phyloP scores from a whole-genome alignment of 2,888 invertebrate genomes.

The Rhyacophila evoluta region DNA sequence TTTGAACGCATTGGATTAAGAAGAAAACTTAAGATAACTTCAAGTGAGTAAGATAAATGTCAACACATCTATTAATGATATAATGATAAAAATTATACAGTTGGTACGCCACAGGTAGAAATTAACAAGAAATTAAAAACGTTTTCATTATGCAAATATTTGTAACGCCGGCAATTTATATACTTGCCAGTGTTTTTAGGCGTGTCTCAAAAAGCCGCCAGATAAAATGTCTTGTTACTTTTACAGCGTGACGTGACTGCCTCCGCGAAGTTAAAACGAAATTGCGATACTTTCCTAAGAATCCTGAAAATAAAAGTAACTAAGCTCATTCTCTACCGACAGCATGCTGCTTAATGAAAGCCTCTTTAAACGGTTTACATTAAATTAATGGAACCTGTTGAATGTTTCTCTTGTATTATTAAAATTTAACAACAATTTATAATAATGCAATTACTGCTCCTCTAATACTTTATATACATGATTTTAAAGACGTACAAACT shows the following conservation, averaged over 20 bases:
- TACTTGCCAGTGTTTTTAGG: neutral
- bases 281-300: neutral
- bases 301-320: neutral
- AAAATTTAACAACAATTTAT: too few relatives aligned
- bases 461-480: too few relatives aligned
- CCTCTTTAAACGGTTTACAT: neutral
- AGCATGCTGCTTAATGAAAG: neutral
- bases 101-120: neutral
- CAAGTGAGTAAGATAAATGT: too few relatives aligned
- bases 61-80: too few relatives aligned
- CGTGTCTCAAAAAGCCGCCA: neutral
- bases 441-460: too few relatives aligned
- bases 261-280: neutral
- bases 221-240: neutral
- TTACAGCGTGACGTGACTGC: neutral
- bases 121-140: constrained; percentile 2
- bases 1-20: too few relatives aligned
- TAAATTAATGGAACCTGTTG: too few relatives aligned
- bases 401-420: too few relatives aligned
- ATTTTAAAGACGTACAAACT: too few relatives aligned
- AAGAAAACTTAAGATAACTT: too few relatives aligned
- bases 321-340: neutral
- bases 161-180: neutral
- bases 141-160: constrained; percentile 22
- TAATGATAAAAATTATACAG: too few relatives aligned